Percentiles rank a stretch among this genome's conserved stretches.
phyloP scores from a whole-genome alignment of 1,140 invertebrate species.

The Saxidomus purpurata region DNA sequence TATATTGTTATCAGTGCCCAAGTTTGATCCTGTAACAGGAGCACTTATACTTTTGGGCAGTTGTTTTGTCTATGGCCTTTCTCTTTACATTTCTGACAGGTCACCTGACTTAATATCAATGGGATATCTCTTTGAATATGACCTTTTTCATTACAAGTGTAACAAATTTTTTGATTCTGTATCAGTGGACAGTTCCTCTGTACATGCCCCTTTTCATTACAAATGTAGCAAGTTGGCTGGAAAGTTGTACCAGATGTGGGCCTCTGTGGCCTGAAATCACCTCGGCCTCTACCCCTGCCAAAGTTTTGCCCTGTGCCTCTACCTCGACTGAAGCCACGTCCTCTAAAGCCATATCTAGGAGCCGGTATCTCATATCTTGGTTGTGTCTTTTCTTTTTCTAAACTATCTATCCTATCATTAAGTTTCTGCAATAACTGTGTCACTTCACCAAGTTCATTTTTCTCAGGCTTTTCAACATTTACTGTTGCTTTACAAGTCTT shows the following conservation, averaged over 20 bases:
- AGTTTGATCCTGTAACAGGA: neutral
- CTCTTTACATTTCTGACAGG: conserved; percentile 11
- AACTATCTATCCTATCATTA: conserved; percentile 11
- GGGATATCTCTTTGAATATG: neutral
- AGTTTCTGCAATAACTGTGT: neutral
- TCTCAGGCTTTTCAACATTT: neutral
- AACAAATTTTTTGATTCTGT: neutral
- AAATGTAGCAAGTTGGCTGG: conserved; percentile 9
- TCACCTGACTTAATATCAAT: neutral
- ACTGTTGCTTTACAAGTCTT: neutral
- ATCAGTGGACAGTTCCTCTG: conserved; percentile 12
- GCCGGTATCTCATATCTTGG: neutral
- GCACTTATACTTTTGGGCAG: conserved; percentile 37
- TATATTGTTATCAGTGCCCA: neutral
- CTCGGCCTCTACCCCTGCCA: neutral
- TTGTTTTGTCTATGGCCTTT: neutral
- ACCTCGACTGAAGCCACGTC: neutral
- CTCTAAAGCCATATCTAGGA: neutral
- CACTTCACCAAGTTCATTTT: conserved; percentile 4
- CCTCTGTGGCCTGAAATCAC: neutral
- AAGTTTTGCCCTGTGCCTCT: neutral
- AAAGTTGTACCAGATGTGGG: neutral
- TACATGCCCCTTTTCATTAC: conserved; percentile 21
- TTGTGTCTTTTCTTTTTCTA: conserved; percentile 9
- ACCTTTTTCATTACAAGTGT: conserved; percentile 10